These are phyloP conservation scores for Drosophila seguyi DNA, from an alignment of 1,140 invertebrate genomes.

Conservation along the genomic window DNA sequence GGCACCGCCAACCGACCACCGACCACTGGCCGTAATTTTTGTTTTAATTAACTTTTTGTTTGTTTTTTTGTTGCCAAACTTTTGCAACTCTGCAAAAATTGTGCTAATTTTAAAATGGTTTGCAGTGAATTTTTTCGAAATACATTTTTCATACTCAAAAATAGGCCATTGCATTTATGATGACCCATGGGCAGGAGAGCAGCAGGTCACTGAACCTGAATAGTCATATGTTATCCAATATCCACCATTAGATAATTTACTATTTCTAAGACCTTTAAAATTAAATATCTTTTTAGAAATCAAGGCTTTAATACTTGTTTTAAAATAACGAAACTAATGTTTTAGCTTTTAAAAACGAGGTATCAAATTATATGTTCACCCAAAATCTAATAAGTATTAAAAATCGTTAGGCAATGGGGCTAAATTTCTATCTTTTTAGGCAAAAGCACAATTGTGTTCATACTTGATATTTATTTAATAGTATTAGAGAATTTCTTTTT, in stretches of 20 bases:
- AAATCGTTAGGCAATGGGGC: background rate
- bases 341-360: no score
- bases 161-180: background rate
- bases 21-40: constrained; percentile 61
- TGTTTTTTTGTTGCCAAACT: constrained; percentile 37
- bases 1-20: constrained; percentile 44
- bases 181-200: background rate
- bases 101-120: constrained; percentile 49
- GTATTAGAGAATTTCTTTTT: background rate
- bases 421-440: background rate
- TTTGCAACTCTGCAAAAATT: constrained; percentile 46
- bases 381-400: no score
- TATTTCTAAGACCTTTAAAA: background rate
- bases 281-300: background rate
- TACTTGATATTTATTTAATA: background rate
- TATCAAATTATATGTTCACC: background rate
- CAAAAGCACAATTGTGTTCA: background rate
- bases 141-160: constrained; percentile 30
- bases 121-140: constrained; percentile 24
- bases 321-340: background rate
- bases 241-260: background rate
- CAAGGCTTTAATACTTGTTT: background rate
- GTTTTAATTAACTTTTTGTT: constrained; percentile 73
- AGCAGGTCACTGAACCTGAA: background rate
- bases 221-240: background rate